Conservation (phyloP, 2,797 vertebrate species). For the Aselliscus stoliczkanus region DNA sequence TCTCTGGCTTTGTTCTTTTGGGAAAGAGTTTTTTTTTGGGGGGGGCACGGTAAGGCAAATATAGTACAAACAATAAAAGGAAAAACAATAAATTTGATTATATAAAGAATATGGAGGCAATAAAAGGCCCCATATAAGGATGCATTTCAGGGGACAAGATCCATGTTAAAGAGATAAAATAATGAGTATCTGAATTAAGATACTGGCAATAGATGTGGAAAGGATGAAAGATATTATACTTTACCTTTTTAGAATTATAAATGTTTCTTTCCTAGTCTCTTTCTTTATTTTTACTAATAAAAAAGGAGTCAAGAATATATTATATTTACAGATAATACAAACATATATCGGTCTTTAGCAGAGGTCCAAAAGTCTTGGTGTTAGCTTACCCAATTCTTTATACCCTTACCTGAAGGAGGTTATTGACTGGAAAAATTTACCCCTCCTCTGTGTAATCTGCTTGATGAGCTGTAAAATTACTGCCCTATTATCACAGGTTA, state of each 20-base stretch:
- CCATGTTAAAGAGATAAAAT: not conserved
- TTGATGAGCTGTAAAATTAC: not conserved
- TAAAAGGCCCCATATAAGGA: not conserved
- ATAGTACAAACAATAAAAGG: not conserved
- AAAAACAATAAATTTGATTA: not conserved
- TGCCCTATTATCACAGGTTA: not conserved
- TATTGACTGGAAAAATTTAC: not conserved
- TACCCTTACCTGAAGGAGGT: not conserved
- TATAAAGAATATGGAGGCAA: not conserved
- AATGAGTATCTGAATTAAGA: not conserved
- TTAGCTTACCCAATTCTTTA: not conserved
- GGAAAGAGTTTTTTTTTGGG: not conserved
- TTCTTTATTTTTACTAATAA: not conserved
- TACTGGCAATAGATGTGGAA: not conserved
- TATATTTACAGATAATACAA: not conserved
- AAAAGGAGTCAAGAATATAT: not conserved
- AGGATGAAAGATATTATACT: not conserved
- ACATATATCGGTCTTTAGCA: not conserved
- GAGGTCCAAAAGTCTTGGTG: not conserved
- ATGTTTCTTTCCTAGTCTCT: not conserved
- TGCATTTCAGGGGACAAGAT: not conserved
- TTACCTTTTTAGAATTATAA: not conserved
- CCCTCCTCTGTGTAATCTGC: not conserved
- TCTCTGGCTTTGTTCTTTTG: not conserved
- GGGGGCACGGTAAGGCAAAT: not conserved